A percentile compares a stretch with the other conserved stretches of the same genome.
These are phyloP conservation scores for Oscheius sp. DNA, from an alignment of 1,140 invertebrate species.

Conservation along the genomic window DNA sequence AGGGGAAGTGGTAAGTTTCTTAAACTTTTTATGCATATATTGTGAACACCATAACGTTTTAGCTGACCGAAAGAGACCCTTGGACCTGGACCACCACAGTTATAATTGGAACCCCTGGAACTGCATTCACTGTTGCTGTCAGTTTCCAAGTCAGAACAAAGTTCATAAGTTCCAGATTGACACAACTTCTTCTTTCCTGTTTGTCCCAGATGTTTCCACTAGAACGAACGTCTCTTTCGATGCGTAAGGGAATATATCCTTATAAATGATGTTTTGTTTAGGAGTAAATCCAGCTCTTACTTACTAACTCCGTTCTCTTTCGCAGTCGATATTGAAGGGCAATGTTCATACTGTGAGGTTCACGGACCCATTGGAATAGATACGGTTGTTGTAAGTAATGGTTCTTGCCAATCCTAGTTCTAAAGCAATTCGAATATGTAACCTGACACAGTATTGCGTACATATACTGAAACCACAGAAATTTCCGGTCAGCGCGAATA, in stretches of 20 bases:
- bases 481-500: too few species aligned
- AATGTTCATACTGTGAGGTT: neutral
- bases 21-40: neutral
- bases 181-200: constrained; percentile 11
- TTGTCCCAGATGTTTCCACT: neutral
- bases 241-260: neutral
- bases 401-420: neutral
- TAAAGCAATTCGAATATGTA: neutral
- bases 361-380: neutral
- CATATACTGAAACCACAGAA: too few species aligned
- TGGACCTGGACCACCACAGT: neutral
- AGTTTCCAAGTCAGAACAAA: too few species aligned
- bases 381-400: neutral
- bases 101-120: neutral
- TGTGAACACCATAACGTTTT: too few species aligned
- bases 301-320: neutral
- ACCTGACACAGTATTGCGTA: too few species aligned
- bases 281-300: too few species aligned
- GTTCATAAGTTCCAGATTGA: too few species aligned
- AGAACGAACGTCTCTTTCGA: neutral
- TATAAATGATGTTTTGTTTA: neutral
- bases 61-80: too few species aligned
- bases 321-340: neutral
- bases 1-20: neutral
- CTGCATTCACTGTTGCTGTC: neutral